Evolutionary conservation across 2,888 invertebrate species (phyloP), one percentile per base, ranked within the genome.

Genomic region (Brachylomia viminalis): DNA sequence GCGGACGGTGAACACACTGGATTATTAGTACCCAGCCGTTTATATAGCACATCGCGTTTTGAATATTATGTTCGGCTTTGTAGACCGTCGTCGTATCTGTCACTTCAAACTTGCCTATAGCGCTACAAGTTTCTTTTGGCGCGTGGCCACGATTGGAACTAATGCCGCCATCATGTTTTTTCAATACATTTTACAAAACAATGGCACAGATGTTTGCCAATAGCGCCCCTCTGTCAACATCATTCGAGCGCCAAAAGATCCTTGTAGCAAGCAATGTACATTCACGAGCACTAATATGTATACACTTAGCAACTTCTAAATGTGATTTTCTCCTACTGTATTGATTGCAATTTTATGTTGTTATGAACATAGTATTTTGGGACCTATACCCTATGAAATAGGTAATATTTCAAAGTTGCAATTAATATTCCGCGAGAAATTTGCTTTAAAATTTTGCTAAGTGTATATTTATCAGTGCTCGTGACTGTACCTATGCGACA

Each of bases 1-100:
- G 80, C 33, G 91, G 92, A 4, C 89, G 91, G 87, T 94, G 85
- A 83, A 85, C 11, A 58, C 38, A 42, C 23, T 47, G 30, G 20
- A 13, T 58, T 20, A 59, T n/a, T 56, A 42, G 13, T 20, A 68
- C n/a, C 38, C 20, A 15, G 33, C 30, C 23, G 15, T 52, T 56
- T 45, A 56, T 52, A 71, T 71, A 30, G 30, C 72, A 54, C 54
- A 52, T 33, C 4, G 17, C 47, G 33, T 23, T 17, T 33, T 52
- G 0, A 11, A 38, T 7, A 38, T 38, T 38, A 38, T 38, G 47
- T 33, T 49, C 0, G 0, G 3, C 3, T 17, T n/a, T 33, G 67
- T 67, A 30, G 3, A 17, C 15, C 8, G 0, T 33, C 5, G 0
- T 33, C 3, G n/a, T 33, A 10, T 38, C 15, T 17, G 38, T 17